Base-by-base conservation (phyloP, 2,888 invertebrate genomes). In the Archips crataeganus region DNA sequence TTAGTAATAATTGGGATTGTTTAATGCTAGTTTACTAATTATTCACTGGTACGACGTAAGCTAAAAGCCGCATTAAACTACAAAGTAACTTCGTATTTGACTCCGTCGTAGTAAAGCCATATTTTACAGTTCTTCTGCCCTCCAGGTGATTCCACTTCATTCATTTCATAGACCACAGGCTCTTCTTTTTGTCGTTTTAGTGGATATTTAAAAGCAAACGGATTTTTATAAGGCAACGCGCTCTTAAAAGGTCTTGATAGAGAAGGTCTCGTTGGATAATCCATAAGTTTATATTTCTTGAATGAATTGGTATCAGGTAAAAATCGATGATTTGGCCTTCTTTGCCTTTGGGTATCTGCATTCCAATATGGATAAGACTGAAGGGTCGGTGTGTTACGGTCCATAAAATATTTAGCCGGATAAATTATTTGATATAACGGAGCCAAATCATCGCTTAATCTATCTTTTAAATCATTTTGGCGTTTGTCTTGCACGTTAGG, bases 101-200 rank as follows among this genome's bases (percentile, higher is more conserved):
- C 79, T 36, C 92, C 93, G 59, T 93, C 82, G 69, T 89, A 87
- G 76, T 90, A 84, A 4, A 93, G 78, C 91, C 92, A 93, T 36
- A 90, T 76, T 75, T 83, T 87, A 76, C 93, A 91, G 70, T 85
- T 85, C 51, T 84, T 85, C 65, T 87, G 77, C 0, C 84, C 87
- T 65, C 77, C 80, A 1, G 85, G 79, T 10, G 84, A 82, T 2
- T 79, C 39, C 1, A 82, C 74, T 78, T 88, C 84, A 51, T 83
- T 78, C 0, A 84, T 84, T 67, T 87, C 83, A 76, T 87, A 89
- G 75, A 83, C 88, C 13, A 83, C 60, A 8, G 83, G 51, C 4
- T 71, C 66, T 39, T 66, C 54, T 64, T 67, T 8, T 66, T 72
- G 59, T 72, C 68, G 23, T 23, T 23, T 42, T 47, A 70, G 13